Evolutionary conservation across 2,113 vertebrate genomes (phyloP).

Genomic region (Hepsetus odoe): DNA sequence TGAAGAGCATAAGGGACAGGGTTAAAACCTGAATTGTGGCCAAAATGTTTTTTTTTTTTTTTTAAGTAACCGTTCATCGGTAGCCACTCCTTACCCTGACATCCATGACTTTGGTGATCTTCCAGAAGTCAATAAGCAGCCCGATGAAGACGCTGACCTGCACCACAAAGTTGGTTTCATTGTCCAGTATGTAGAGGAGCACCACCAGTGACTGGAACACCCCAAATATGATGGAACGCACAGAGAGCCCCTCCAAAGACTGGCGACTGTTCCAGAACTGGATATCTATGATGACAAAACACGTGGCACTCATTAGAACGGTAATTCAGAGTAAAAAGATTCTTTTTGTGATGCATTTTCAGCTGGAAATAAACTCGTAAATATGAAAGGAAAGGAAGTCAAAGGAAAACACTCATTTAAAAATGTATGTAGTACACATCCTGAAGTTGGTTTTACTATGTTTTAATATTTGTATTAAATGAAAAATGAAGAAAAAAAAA

Average conservation of each 20-base stretch:
- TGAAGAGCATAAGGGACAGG: not conserved
- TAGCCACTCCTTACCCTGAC: conserved; percentile 80
- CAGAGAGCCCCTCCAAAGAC: conserved; percentile 92
- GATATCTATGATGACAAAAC: conserved; percentile 79
- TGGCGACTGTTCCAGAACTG: conserved; percentile 98
- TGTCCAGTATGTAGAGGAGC: conserved; percentile 94
- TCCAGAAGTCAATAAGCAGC: conserved; percentile 96
- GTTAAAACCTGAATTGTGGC: not conserved
- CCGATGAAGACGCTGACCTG: conserved; percentile 97
- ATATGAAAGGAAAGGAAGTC: not conserved
- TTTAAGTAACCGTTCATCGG: not conserved
- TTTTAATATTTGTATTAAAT: too few relatives aligned
- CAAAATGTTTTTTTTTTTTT: not conserved
- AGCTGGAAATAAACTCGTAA: conserved; percentile 9
- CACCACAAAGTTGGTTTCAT: conserved; percentile 96
- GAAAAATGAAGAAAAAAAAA: too few relatives aligned
- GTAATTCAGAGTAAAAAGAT: too few relatives aligned
- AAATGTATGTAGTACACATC: too few relatives aligned
- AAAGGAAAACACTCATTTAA: too few relatives aligned
- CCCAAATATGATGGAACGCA: conserved; percentile 93
- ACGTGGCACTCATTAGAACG: not conserved
- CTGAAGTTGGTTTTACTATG: too few relatives aligned
- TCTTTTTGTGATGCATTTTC: not conserved
- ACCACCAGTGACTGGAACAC: conserved; percentile 95
- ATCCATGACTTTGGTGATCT: conserved; percentile 98